Evolutionary conservation across 2,113 vertebrate genomes (phyloP).

Genomic region (Petroica traversi): DNA sequence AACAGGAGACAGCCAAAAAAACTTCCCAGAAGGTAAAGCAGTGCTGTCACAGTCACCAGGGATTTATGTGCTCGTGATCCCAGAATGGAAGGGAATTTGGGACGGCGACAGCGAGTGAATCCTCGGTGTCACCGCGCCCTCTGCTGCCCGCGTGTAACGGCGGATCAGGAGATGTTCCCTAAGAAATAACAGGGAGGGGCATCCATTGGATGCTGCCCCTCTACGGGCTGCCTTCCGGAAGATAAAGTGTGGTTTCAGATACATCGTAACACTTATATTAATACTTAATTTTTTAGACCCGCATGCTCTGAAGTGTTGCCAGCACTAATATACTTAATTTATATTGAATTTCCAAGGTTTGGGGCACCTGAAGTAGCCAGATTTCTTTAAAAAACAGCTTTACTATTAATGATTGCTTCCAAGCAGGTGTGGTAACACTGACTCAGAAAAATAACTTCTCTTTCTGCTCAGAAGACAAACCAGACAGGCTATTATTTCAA

Average conservation of each 20-base stretch:
- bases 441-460: not conserved
- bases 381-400: not conserved
- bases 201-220: not conserved
- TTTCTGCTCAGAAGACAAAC: not conserved
- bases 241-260: accelerated
- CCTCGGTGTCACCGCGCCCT: conserved; percentile 45
- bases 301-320: not conserved
- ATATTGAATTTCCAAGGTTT: not conserved
- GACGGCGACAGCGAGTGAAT: not conserved
- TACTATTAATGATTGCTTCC: not conserved
- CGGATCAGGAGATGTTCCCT: accelerated
- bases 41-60: not conserved
- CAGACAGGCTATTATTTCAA: not conserved
- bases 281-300: not conserved
- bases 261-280: not conserved
- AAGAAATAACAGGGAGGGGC: not conserved
- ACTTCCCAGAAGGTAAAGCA: not conserved
- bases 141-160: not conserved
- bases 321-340: not conserved
- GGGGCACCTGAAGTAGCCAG: not conserved
- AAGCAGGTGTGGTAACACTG: not conserved
- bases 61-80: not conserved
- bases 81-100: not conserved
- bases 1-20: not conserved
- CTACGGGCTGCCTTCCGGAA: not conserved